Evolutionary conservation across 2,113 vertebrate species (phyloP), one percentile per base, ranked within the genome.

Genomic region (Ahaetulla prasina): DNA sequence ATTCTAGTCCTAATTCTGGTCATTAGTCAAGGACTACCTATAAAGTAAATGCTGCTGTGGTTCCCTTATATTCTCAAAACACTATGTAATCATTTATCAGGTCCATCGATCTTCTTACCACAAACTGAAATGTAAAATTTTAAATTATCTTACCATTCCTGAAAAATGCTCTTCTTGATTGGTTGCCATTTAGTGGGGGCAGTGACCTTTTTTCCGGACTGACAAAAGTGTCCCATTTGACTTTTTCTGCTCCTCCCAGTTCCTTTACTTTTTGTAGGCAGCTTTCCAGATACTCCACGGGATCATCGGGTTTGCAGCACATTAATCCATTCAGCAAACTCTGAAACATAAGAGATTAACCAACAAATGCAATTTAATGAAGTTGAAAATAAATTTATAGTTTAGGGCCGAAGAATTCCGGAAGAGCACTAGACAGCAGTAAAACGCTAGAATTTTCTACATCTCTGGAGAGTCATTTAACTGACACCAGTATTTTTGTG

Each of bases 201-300:
- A 99, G 96, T 0, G 98, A 98, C 96, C 99, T 99, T 98, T 99
- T 99, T 96, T 99, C 99, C 94, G 98, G 99, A 90, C 98, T 98
- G 93, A 99, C 98, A 90, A 99, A 99, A 22, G 99, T 99, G 92
- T 99, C 99, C 99, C 99, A 99, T 89, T 99, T 98, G 92, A 99
- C 99, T 95, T 98, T 99, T 80, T 99, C 99, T 45, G 98, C 94
- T 52, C 99, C 99, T 10, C 99, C 99, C 12, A 99, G 96, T 94
- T 99, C 99, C 95, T 97, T 98, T 30, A 98, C 99, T 96, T 99
- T 99, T 96, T 99, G 98, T 95, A 99, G 97, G 95, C 99, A 99
- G 92, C 95, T 97, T 97, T 99, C 99, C 96, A 99, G 96, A 97
- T 99, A 99, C 87, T 99, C 99, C 55, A 99, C 95, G n/a, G 99